Percentiles rank a stretch among this genome's conserved stretches.
phyloP scores from a whole-genome alignment of 2,113 vertebrate species.

The Poeciliopsis prolifica region DNA sequence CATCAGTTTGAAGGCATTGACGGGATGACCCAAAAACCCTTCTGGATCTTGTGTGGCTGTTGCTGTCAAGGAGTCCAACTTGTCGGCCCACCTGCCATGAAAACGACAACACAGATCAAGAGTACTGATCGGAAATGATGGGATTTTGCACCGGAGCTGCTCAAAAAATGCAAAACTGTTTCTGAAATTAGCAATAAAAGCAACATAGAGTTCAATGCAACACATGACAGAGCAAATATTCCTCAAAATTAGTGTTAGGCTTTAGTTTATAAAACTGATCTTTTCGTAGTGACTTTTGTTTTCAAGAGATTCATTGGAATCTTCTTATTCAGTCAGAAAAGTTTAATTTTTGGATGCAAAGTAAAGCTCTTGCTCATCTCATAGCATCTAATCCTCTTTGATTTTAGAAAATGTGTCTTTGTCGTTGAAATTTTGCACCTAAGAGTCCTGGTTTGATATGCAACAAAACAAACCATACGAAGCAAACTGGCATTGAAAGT shows the following conservation, averaged over 20 bases:
- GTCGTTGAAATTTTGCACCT: too few relatives aligned
- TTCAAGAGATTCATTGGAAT: too few relatives aligned
- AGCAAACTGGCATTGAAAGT: too few relatives aligned
- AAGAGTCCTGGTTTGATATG: too few relatives aligned
- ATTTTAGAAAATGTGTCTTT: too few relatives aligned
- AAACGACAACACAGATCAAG: background rate
- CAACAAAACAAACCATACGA: too few relatives aligned
- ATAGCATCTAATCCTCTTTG: too few relatives aligned
- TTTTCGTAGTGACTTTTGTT: too few relatives aligned
- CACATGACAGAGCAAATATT: background rate
- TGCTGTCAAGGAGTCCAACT: conserved; percentile 87
- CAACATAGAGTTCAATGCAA: background rate
- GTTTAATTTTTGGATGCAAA: too few relatives aligned
- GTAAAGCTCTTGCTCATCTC: too few relatives aligned
- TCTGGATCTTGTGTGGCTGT: conserved; percentile 92
- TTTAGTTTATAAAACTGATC: too few relatives aligned
- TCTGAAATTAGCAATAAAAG: background rate
- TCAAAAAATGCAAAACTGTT: background rate
- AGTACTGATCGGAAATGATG: background rate
- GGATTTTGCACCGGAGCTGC: background rate
- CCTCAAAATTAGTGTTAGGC: background rate
- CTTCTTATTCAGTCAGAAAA: too few relatives aligned
- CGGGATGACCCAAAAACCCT: conserved; percentile 94
- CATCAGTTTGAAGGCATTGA: conserved; percentile 98
- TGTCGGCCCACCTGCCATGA: conserved; percentile 90